phyloP scores from a whole-genome alignment of 2,888 invertebrate genomes.

The Drosophila anceps region DNA sequence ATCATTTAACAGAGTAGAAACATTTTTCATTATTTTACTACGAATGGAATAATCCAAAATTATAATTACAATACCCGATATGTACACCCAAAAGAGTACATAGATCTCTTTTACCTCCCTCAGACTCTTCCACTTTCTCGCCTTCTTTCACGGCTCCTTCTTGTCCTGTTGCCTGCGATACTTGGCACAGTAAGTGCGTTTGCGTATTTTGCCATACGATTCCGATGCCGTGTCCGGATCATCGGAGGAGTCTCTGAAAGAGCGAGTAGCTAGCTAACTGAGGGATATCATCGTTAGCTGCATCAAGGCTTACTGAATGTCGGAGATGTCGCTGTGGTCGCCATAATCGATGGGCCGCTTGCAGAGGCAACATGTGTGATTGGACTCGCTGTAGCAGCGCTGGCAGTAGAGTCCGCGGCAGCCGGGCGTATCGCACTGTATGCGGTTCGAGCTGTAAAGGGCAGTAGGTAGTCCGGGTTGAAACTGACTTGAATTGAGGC shows the following conservation, averaged over 20 bases:
- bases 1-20: too few relatives aligned
- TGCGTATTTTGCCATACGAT: constrained; percentile 23
- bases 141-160: background rate
- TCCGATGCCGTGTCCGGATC: constrained; percentile 48
- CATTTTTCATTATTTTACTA: background rate
- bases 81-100: background rate
- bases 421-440: constrained; percentile 87
- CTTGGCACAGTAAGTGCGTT: background rate
- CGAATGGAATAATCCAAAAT: background rate
- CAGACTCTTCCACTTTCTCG: background rate
- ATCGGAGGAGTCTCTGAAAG: constrained; percentile 82
- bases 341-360: constrained; percentile 91
- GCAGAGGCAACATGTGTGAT: constrained; percentile 92
- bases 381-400: constrained; percentile 90
- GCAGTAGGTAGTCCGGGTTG: constrained; percentile 1
- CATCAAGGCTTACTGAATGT: constrained; percentile 88
- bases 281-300: background rate
- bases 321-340: constrained; percentile 91
- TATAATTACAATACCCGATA: background rate
- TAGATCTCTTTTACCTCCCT: background rate
- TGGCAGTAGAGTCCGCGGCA: constrained; percentile 91
- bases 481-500: constrained; percentile 8
- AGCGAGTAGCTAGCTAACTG: background rate
- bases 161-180: background rate
- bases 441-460: constrained; percentile 55